A percentile compares a stretch with the other conserved stretches of the same genome.
Conservation (phyloP, 2,888 invertebrate genomes). For the Apomyelois bistriatella region DNA sequence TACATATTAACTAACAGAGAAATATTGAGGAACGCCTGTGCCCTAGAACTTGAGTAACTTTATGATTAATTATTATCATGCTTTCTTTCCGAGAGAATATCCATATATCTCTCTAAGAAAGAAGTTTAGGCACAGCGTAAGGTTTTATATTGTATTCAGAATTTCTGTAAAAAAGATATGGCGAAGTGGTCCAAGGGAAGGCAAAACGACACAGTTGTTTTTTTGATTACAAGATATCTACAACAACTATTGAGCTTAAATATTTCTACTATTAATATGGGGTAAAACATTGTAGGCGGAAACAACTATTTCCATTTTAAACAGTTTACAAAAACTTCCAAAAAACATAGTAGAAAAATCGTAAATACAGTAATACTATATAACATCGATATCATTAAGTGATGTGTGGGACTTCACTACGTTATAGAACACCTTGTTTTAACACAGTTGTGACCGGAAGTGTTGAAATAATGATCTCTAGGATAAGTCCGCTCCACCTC, state of each 20-base stretch:
- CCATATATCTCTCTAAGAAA: no score
- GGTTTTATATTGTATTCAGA: background rate
- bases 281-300: constrained; percentile 16
- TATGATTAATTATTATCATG: no score
- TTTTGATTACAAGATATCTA: constrained; percentile 23
- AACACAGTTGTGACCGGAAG: constrained; percentile 12
- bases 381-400: constrained; percentile 8
- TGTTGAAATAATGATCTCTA: background rate
- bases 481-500: background rate
- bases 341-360: constrained; percentile 18
- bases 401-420: background rate
- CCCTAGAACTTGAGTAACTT: background rate
- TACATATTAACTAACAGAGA: constrained; percentile 8
- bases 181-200: constrained; percentile 36
- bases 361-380: constrained; percentile 1
- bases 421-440: constrained; percentile 11
- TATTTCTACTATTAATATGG: constrained; percentile 5
- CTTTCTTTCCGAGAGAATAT: no score
- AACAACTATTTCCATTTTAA: constrained; percentile 12
- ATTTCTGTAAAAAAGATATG: constrained; percentile 21
- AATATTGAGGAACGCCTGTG: background rate
- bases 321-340: constrained; percentile 14
- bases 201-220: constrained; percentile 41
- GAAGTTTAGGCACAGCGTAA: background rate
- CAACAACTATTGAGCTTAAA: constrained; percentile 8